A percentile compares a stretch with the other conserved stretches of the same genome.
These are phyloP conservation scores for Amphiura filiformis DNA, from an alignment of 35 echinoderm and acorn worm species.

Conservation along the genomic window DNA sequence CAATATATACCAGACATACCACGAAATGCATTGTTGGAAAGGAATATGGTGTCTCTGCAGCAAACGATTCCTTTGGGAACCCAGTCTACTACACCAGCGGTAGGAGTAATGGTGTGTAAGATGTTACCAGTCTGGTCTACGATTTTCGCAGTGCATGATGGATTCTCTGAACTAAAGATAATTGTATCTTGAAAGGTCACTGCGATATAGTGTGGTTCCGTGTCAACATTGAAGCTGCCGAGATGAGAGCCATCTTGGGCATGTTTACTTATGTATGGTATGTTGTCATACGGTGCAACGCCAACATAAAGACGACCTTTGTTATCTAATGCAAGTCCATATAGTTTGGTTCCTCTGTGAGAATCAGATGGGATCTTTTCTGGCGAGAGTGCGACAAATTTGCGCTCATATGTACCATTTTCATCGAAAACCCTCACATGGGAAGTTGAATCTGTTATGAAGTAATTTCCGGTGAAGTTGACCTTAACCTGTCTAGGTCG, in stretches of 20 bases:
- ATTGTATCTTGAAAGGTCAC: not conserved
- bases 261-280: not conserved
- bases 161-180: not conserved
- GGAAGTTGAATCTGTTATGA: not conserved
- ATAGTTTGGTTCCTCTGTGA: not conserved
- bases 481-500: not conserved
- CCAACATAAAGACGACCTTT: not conserved
- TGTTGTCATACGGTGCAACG: not conserved
- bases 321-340: not conserved
- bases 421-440: not conserved
- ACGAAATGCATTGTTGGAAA: not conserved
- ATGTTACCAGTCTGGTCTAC: not conserved
- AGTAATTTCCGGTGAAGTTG: not conserved
- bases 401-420: not conserved
- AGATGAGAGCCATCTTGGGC: not conserved
- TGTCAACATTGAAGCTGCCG: not conserved
- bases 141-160: not conserved
- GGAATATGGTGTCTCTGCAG: not conserved
- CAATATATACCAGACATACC: not conserved
- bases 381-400: not conserved
- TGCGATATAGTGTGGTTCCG: not conserved
- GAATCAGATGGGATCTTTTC: not conserved
- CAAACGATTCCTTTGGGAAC: not conserved
- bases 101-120: not conserved
- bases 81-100: not conserved